A percentile compares a stretch with the other conserved stretches of the same genome.
phyloP scores from a whole-genome alignment of 2,113 vertebrate species.

The Rallus limicola region DNA sequence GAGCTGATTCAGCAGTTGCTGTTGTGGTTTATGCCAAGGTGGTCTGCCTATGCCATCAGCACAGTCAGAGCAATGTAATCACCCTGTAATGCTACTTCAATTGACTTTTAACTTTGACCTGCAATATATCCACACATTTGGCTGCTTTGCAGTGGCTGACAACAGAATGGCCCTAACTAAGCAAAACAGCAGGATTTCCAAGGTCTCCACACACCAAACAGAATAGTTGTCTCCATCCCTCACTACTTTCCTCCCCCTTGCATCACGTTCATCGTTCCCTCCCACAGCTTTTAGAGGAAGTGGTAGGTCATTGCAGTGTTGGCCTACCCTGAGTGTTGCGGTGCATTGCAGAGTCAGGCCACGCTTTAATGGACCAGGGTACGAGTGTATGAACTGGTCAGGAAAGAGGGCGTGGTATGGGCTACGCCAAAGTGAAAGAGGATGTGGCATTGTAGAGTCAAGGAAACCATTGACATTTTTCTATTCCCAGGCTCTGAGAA shows the following conservation, averaged over 20 bases:
- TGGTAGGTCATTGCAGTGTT: background rate
- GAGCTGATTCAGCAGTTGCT: slow-evolving; percentile 11
- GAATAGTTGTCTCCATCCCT: background rate
- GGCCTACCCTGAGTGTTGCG: background rate
- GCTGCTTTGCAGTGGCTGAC: background rate
- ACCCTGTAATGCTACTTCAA: background rate
- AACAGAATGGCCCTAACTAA: background rate
- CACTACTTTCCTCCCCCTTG: background rate
- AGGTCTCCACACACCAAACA: background rate
- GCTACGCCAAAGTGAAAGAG: background rate
- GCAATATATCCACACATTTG: rapidly evolving
- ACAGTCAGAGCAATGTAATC: background rate
- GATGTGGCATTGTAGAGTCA: background rate
- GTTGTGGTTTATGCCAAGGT: background rate
- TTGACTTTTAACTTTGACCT: background rate
- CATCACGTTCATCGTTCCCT: background rate
- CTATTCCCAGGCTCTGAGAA: background rate
- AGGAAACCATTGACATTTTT: background rate
- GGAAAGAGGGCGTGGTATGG: background rate
- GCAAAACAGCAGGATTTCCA: background rate
- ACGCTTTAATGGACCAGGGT: background rate
- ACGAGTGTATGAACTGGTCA: background rate
- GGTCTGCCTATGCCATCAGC: background rate
- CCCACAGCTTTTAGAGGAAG: background rate
- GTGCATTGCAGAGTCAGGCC: background rate